Evolutionary conservation across 2,113 vertebrate genomes (phyloP).

Genomic region (Nycticryphes semicollaris): DNA sequence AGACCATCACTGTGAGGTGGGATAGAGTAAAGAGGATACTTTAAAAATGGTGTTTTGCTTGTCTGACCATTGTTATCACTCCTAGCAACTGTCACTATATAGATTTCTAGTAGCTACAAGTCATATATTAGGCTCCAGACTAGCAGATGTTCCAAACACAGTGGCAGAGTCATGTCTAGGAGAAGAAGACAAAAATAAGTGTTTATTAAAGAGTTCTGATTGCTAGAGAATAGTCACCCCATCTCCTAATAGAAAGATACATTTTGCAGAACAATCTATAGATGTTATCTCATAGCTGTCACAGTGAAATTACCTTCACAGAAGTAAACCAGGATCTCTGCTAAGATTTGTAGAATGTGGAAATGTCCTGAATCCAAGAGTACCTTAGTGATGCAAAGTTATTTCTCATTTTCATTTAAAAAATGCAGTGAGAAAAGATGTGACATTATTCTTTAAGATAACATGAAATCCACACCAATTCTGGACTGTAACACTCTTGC

Average conservation of each 20-base stretch:
- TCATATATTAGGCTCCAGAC: background rate
- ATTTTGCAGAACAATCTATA: conserved; percentile 56
- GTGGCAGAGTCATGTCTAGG: background rate
- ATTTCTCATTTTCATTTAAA: conserved; percentile 37
- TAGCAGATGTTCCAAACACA: background rate
- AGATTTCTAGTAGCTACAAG: conserved; percentile 2
- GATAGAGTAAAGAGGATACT: background rate
- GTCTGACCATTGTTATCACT: background rate
- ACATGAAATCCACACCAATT: conserved; percentile 50
- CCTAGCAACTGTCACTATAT: background rate
- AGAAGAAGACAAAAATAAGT: conserved; percentile 24
- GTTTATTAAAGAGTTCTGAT: conserved; percentile 42
- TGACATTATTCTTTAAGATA: conserved; percentile 55
- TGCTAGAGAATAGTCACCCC: background rate
- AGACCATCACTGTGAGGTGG: background rate
- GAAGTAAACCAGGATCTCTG: conserved; percentile 36
- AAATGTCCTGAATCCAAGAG: conserved; percentile 42
- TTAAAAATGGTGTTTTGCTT: background rate
- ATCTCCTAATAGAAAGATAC: conserved; percentile 44
- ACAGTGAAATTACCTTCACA: conserved; percentile 53
- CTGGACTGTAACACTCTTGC: conserved; percentile 26
- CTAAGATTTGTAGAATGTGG: background rate
- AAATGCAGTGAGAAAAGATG: background rate
- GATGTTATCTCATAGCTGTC: conserved; percentile 49
- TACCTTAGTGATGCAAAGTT: conserved; percentile 6